These are phyloP conservation scores for Tiliacea citrago DNA, from an alignment of 2,888 invertebrate genomes.

Conservation along the genomic window DNA sequence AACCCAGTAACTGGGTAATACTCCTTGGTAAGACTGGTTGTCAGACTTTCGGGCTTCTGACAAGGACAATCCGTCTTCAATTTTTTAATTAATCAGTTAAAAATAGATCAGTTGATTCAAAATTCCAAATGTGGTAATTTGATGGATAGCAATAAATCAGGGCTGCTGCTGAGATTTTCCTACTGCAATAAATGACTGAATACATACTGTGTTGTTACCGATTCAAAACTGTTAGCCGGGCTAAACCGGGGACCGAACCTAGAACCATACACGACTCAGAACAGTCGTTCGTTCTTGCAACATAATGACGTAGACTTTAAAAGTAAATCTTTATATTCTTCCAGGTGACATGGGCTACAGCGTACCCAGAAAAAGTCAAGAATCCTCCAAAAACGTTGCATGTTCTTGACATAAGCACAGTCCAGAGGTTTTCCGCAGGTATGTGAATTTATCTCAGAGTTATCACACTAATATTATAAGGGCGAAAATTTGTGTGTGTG, in stretches of 20 bases:
- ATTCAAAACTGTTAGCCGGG: too few species aligned
- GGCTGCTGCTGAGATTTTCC: background rate
- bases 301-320: background rate
- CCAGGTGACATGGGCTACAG: conserved; percentile 80
- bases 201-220: too few species aligned
- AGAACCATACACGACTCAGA: background rate
- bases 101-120: too few species aligned
- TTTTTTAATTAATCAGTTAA: too few species aligned
- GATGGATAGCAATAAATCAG: background rate
- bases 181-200: background rate
- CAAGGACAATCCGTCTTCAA: too few species aligned
- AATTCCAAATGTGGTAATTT: too few species aligned
- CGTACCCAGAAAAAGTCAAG: conserved; percentile 69
- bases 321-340: background rate
- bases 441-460: conserved; percentile 21
- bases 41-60: too few species aligned
- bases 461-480: too few species aligned
- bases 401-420: conserved; percentile 66
- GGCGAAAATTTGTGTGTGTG: too few species aligned
- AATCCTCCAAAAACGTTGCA: conserved; percentile 67
- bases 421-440: conserved; percentile 54
- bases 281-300: background rate
- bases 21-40: too few species aligned
- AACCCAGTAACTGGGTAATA: too few species aligned
- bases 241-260: background rate